Percentiles rank a stretch among this genome's conserved stretches.
Conservation (phyloP, 2,888 invertebrate genomes). For the Aphrophora alni region DNA sequence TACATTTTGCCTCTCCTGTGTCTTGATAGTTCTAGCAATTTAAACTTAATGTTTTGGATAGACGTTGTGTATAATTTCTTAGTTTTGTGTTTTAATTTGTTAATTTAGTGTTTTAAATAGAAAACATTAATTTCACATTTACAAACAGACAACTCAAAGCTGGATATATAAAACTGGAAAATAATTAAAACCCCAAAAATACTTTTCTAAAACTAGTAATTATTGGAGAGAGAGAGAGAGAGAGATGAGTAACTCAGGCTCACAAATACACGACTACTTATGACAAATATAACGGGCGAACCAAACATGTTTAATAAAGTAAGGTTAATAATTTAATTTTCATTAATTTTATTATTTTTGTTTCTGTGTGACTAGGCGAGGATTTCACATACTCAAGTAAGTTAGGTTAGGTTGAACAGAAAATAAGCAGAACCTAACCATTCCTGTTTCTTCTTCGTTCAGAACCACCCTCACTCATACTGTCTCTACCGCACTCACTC, state of each 20-base stretch:
- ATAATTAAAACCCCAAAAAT: too few relatives aligned
- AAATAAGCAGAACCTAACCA: slow-evolving; percentile 22
- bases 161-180: too few relatives aligned
- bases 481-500: slow-evolving; percentile 27
- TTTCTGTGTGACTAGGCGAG: slow-evolving; percentile 61
- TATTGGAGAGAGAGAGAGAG: background rate
- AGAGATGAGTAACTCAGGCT: too few relatives aligned
- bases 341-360: slow-evolving; percentile 48
- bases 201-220: background rate
- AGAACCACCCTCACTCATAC: slow-evolving; percentile 15
- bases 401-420: slow-evolving; percentile 55
- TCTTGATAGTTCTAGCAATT: too few relatives aligned
- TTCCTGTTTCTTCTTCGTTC: slow-evolving; percentile 26
- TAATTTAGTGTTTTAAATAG: too few relatives aligned
- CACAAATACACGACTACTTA: background rate
- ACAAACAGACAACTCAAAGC: too few relatives aligned
- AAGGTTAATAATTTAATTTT: background rate
- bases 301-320: background rate
- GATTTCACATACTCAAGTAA: slow-evolving; percentile 70
- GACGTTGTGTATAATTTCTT: too few relatives aligned
- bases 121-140: too few relatives aligned
- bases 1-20: too few relatives aligned
- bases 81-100: too few relatives aligned
- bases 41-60: too few relatives aligned
- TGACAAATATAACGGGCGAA: background rate